Evolutionary conservation across 2,797 vertebrate genomes (phyloP), one percentile per base, ranked within the genome.

Genomic region (Schizopygopsis malacanthus): DNA sequence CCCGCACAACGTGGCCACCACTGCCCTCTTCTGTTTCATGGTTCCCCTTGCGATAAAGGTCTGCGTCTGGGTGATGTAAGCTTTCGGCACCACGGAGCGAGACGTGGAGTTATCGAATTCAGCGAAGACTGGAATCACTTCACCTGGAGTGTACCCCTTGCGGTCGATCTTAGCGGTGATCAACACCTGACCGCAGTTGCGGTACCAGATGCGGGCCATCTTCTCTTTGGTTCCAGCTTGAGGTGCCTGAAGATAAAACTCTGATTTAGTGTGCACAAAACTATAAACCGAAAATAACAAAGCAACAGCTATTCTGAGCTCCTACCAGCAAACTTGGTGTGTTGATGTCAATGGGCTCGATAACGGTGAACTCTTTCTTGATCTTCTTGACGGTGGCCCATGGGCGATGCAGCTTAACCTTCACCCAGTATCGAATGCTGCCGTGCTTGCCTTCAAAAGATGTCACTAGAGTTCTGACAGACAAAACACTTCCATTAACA

Each of bases 281-380:
- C 20, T 10, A 52, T n/a, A n/a, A 84, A 69, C 16, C 15, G 15
- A 54, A 20, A 50, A 41, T 10, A 75, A 59, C 59, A 33, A 33
- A 47, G 3, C 11, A 37, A 63, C 20, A 41, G 45, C 61, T 28
- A 39, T 22, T 70, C 7, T 12, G 3, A 5, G 54, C 28, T 3
- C 97, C 94, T 93, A 99, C 98, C 96, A 99, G 94, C 81, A 99
- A 89, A 0, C 96, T 92, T 0, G 98, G 98, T 0, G 98, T 98
- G 96, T 99, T 99, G 92, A 99, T 99, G 91, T 99, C 98, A 1
- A 99, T 97, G 54, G 97, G 97, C 84, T 99, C 97, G 0, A 99
- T 98, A 84, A 99, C 98, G 0, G 98, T 99, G 86, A 99, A 99
- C 88, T 97, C 97, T 76, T 96, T 98, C 91, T 96, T 97, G 39